Evolutionary conservation across 2,888 invertebrate genomes (phyloP), one percentile per base, ranked within the genome.

Genomic region (Saturnia japonica): DNA sequence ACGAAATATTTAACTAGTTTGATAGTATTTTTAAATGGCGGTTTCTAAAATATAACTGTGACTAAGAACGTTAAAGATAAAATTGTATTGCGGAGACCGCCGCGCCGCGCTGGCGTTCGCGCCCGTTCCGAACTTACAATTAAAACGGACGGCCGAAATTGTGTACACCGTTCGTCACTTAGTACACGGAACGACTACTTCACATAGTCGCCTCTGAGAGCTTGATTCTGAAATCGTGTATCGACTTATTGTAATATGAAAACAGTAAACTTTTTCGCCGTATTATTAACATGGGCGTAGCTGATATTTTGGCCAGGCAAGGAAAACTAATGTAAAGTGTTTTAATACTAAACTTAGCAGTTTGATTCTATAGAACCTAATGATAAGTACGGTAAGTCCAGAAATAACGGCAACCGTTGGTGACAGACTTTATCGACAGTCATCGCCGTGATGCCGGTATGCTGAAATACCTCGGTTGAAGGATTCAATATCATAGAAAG

Each of bases 161-260:
- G 92, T 89, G 85, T 89, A 94, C 94, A 94, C 73, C 92, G 93
- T 94, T 94, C 87, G 87, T 91, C 93, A 93, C 94, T 94, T 94
- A 94, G 90, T 78, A 77, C 79, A 73, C 76, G 75, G 76, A 79
- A 73, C 74, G 70, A 67, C 70, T 72, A 68, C 77, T 73, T 70
- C 69, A 47, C 47, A 71, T 47, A 68, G 42, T 68, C 60, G 70
- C 72, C 51, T 68, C 60, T 66, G 47, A 71, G 72, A 72, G 74
- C 75, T 74, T 77, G 75, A 76, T 64, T 64, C 64, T 40, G 34
- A 75, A 75, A 72, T 74, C 75, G 74, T 77, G 76, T 73, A 22
- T 43, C 60, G 70, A 66, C 77, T 77, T 76, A 79, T 76, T 78
- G 40, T 22, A 64, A 64, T 64, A 40, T 40, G 34, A 64, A 3